Evolutionary conservation across 2,797 vertebrate species (phyloP).

Genomic region (Okamejei kenojei): DNA sequence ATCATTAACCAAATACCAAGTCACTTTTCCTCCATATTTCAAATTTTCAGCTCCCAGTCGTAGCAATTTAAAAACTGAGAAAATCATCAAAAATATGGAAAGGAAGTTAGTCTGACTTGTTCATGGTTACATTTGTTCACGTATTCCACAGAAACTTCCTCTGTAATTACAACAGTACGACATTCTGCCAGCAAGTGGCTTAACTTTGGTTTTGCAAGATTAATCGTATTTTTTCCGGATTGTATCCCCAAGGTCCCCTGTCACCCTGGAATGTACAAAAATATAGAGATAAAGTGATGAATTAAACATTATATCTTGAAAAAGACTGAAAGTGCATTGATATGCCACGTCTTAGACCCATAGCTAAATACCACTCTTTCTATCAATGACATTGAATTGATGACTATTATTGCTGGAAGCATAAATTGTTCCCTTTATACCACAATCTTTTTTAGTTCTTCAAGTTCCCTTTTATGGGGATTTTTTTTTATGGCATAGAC

Average conservation of each 20-base stretch:
- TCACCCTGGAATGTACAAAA: conserved; percentile 59
- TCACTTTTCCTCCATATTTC: neutral
- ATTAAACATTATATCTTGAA: neutral
- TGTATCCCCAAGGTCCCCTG: conserved; percentile 74
- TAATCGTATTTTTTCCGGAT: conserved; percentile 66
- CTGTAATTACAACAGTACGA: neutral
- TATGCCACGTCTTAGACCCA: neutral
- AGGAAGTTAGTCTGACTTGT: neutral
- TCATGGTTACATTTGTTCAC: neutral
- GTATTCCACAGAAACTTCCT: neutral
- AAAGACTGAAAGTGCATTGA: neutral
- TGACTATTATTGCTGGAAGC: neutral
- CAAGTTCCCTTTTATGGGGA: neutral
- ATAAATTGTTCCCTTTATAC: neutral
- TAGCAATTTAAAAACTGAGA: conserved; percentile 1
- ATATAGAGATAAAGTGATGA: neutral
- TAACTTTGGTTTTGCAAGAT: conserved; percentile 68
- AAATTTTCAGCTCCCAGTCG: conserved; percentile 2
- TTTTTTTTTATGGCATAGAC: neutral
- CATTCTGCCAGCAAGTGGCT: conserved; percentile 39
- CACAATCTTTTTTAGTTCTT: neutral
- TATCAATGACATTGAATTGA: neutral
- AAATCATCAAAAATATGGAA: conserved; percentile 22
- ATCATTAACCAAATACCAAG: neutral
- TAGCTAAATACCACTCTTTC: neutral